These are phyloP conservation scores for Diplosoma virens DNA, from an alignment of 23 tunicate species.

Conservation along the genomic window DNA sequence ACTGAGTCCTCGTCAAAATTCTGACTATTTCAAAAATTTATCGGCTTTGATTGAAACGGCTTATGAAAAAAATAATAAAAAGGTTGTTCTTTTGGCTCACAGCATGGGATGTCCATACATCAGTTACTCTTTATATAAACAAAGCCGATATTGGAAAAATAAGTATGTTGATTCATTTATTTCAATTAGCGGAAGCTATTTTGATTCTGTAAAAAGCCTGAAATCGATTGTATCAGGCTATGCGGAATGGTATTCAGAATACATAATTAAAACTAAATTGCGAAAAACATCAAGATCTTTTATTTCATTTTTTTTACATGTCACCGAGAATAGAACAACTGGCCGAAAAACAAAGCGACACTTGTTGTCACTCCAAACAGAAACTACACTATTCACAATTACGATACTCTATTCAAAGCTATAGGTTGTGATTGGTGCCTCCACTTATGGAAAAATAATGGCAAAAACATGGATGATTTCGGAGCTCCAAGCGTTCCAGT, in stretches of 20 bases:
- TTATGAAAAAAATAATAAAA: constrained; percentile 54
- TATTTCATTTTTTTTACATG: constrained; percentile 54
- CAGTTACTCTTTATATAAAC: constrained; percentile 34
- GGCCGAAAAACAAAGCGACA: constrained; percentile 78
- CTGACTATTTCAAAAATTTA: constrained; percentile 45
- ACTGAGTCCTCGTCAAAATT: constrained; percentile 45
- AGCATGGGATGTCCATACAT: constrained; percentile 86
- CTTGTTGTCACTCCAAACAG: constrained; percentile 50
- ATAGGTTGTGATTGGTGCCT: constrained; percentile 69
- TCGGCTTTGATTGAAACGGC: constrained; percentile 51
- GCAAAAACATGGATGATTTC: constrained; percentile 36
- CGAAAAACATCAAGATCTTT: constrained; percentile 46
- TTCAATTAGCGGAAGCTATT: constrained; percentile 58
- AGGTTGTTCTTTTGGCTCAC: constrained; percentile 83
- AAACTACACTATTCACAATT: constrained; percentile 76
- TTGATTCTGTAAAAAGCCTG: constrained; percentile 69
- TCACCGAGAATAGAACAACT: constrained; percentile 65
- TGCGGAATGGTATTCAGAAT: constrained; percentile 77
- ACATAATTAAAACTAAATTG: constrained; percentile 34
- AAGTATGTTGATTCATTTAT: constrained; percentile 74
- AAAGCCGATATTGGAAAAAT: constrained; percentile 67
- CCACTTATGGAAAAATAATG: constrained; percentile 48
- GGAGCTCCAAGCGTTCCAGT: constrained; percentile 70
- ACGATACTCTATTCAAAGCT: constrained; percentile 49
- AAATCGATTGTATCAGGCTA: constrained; percentile 82